Conservation (phyloP, 2,113 vertebrate species). For the Jacana jacana region DNA sequence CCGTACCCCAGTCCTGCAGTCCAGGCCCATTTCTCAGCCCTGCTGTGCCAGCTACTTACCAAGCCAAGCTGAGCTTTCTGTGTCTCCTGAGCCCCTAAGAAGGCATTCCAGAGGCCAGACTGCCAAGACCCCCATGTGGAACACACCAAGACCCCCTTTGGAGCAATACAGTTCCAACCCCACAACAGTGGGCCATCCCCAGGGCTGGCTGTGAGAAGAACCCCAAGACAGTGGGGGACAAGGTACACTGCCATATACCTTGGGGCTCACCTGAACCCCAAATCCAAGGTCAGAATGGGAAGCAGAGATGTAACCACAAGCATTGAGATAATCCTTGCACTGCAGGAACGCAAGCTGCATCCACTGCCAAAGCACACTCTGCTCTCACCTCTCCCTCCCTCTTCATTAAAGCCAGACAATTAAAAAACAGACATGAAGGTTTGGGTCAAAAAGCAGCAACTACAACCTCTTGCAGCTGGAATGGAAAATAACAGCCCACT, state of each 20-base stretch:
- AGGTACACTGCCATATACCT: fast-evolving
- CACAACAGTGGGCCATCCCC: fast-evolving
- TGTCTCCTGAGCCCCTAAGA: background rate
- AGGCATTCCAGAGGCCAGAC: background rate
- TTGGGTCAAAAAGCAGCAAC: background rate
- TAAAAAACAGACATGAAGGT: background rate
- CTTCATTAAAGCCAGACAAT: background rate
- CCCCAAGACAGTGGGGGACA: background rate
- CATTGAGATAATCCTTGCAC: background rate
- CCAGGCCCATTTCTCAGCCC: background rate
- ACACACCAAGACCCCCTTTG: too few species aligned
- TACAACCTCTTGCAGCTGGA: background rate
- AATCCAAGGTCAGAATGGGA: background rate
- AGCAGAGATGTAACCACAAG: background rate
- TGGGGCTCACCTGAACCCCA: background rate
- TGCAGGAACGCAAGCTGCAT: background rate
- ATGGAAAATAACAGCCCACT: slow-evolving; percentile 17
- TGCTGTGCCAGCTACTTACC: background rate
- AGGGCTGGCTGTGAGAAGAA: background rate
- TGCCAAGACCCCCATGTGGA: background rate
- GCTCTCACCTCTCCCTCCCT: background rate
- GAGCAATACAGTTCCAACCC: background rate
- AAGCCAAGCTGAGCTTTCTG: background rate
- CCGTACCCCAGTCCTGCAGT: background rate
- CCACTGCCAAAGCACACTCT: background rate